These are phyloP conservation scores for Leptinotarsa lineolata DNA, from an alignment of 1,140 invertebrate genomes.

Conservation along the genomic window DNA sequence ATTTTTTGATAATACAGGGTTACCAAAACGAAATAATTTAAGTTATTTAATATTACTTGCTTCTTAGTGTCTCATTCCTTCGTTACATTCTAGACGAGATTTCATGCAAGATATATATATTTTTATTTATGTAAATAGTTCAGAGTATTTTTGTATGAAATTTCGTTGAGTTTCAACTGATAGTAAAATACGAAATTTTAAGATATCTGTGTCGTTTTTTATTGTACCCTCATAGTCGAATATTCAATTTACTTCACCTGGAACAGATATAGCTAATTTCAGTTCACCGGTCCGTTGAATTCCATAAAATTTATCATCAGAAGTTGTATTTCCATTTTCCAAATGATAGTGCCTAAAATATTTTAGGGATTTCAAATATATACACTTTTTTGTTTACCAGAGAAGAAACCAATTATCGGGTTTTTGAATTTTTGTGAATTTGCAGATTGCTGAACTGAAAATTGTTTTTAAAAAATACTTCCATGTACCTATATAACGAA, in stretches of 20 bases:
- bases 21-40: conserved; percentile 24
- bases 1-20: conserved; percentile 25
- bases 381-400: too few relatives aligned
- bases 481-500: conserved; percentile 29
- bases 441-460: background rate
- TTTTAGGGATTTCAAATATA: too few relatives aligned
- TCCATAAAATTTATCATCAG: too few relatives aligned
- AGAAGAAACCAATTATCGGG: too few relatives aligned
- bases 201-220: background rate
- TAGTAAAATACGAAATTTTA: background rate
- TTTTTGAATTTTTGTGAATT: too few relatives aligned
- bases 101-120: conserved; percentile 20
- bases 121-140: conserved; percentile 29
- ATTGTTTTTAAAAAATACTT: background rate
- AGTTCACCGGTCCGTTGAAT: too few relatives aligned
- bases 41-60: conserved; percentile 15
- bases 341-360: too few relatives aligned
- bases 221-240: background rate
- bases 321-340: too few relatives aligned
- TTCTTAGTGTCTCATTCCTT: background rate
- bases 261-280: background rate
- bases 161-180: background rate
- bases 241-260: background rate
- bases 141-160: conserved; percentile 18
- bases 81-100: background rate